These are phyloP conservation scores for Cepaea nemoralis DNA, from an alignment of 1,140 invertebrate species.

Conservation along the genomic window DNA sequence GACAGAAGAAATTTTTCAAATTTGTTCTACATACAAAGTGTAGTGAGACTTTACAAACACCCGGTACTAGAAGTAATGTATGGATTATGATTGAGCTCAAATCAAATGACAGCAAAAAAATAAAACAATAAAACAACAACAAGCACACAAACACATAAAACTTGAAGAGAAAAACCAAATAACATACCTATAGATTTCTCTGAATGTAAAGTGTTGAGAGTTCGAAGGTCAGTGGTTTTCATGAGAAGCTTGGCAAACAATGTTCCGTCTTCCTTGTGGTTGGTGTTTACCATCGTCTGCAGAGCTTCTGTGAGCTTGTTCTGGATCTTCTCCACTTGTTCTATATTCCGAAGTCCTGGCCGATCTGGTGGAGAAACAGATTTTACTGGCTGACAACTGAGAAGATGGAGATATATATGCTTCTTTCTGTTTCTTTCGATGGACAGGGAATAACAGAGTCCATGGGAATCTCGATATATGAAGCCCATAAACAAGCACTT, in stretches of 20 bases:
- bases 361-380: conserved; percentile 77
- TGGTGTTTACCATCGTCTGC: conserved; percentile 85
- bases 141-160: neutral
- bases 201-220: conserved; percentile 94
- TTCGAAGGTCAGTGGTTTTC: conserved; percentile 94
- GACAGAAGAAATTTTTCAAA: too few relatives aligned
- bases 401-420: too few relatives aligned
- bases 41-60: too few relatives aligned
- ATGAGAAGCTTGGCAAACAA: conserved; percentile 89
- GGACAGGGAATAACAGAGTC: too few relatives aligned
- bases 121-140: neutral
- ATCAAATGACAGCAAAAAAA: neutral
- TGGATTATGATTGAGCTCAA: too few relatives aligned
- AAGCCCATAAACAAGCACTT: too few relatives aligned
- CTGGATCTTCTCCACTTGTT: conserved; percentile 93
- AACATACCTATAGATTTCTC: conserved; percentile 88
- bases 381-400: too few relatives aligned
- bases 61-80: too few relatives aligned
- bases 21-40: too few relatives aligned
- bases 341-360: conserved; percentile 90
- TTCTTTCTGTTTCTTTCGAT: too few relatives aligned
- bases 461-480: too few relatives aligned
- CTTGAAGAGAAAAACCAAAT: too few relatives aligned
- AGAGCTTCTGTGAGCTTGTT: conserved; percentile 86
- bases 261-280: conserved; percentile 79